Conservation (phyloP, 2,113 vertebrate species). For the Sclerurus mexicanus region DNA sequence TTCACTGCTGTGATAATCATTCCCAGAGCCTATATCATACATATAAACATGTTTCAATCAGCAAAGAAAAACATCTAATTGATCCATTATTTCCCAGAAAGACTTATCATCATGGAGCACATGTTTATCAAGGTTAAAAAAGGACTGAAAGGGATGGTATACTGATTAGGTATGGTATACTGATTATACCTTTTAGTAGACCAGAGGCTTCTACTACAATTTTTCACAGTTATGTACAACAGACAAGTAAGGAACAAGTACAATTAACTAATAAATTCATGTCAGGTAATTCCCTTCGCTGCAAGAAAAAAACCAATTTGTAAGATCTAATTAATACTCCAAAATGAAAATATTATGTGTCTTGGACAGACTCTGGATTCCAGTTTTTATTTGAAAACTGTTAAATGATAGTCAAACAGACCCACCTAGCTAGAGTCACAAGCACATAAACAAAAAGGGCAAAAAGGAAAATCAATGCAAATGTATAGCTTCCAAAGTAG, state of each 20-base stretch:
- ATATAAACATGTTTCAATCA: not conserved
- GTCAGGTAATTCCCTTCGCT: not conserved
- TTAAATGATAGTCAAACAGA: not conserved
- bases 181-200: not conserved
- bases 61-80: not conserved
- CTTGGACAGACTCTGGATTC: not conserved
- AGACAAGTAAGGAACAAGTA: not conserved
- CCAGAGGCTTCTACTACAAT: not conserved
- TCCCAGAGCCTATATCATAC: not conserved
- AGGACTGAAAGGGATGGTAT: not conserved
- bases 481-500: not conserved
- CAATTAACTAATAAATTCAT: not conserved
- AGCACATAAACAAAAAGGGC: not conserved
- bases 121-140: not conserved
- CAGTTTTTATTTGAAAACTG: not conserved
- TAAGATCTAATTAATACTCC: not conserved
- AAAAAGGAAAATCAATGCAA: conserved; percentile 4
- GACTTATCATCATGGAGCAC: not conserved
- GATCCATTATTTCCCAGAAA: conserved; percentile 22
- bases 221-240: not conserved
- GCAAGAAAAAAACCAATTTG: not conserved
- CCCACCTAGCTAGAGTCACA: not conserved
- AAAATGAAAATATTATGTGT: not conserved
- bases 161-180: not conserved
- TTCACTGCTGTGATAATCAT: not conserved